Evolutionary conservation across 2,888 invertebrate genomes (phyloP).

Genomic region (Pachliopta kotzebuea): DNA sequence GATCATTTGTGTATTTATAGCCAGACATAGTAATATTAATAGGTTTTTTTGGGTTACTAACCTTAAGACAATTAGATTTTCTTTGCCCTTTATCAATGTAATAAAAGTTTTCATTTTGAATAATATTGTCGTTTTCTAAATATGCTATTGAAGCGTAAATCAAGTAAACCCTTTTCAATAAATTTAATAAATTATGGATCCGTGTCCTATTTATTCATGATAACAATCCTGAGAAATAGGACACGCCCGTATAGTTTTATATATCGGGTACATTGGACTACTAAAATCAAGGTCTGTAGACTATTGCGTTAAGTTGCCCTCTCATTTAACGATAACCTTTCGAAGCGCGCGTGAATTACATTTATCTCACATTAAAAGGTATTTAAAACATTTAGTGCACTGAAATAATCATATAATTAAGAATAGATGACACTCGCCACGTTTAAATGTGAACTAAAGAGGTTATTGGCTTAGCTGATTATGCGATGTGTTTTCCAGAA

Average conservation of each 20-base stretch:
- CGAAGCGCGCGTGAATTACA: conserved; percentile 46
- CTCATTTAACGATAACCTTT: conserved; percentile 49
- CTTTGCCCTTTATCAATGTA: no score
- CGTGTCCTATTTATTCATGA: not conserved
- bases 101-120: no score
- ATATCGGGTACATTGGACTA: conserved; percentile 35
- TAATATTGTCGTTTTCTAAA: no score
- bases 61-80: no score
- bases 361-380: conserved; percentile 38
- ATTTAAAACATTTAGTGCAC: conserved; percentile 19
- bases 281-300: conserved; percentile 47
- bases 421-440: not conserved
- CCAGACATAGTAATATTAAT: no score
- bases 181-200: not conserved
- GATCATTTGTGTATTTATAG: no score
- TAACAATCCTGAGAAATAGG: conserved; percentile 9
- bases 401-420: not conserved
- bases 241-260: conserved; percentile 28
- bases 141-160: no score
- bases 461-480: not conserved
- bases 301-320: conserved; percentile 35
- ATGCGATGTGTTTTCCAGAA: not conserved
- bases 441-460: not conserved
- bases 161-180: no score
- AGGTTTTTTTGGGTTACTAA: no score